These are phyloP conservation scores for Drepanosiphum platanoidis DNA, from an alignment of 2,888 invertebrate species.

Conservation along the genomic window DNA sequence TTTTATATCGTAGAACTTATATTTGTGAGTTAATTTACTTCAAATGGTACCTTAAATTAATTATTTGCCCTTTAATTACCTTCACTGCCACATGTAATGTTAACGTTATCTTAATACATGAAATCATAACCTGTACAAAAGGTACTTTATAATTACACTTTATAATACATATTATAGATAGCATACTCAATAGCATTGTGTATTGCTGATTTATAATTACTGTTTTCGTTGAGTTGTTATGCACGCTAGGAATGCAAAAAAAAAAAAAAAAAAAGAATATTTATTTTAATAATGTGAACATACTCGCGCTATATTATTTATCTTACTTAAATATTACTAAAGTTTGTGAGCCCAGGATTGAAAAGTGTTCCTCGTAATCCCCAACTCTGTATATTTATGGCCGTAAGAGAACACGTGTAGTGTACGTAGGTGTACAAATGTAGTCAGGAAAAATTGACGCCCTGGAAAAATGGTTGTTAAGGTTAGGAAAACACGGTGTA, in stretches of 20 bases:
- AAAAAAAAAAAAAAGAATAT: neutral
- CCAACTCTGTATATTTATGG: neutral
- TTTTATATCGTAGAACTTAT: too few relatives aligned
- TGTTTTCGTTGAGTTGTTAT: too few relatives aligned
- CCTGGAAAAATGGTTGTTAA: neutral
- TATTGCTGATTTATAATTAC: too few relatives aligned
- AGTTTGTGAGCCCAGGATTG: neutral
- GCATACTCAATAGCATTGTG: too few relatives aligned
- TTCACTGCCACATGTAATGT: too few relatives aligned
- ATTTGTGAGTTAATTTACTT: too few relatives aligned
- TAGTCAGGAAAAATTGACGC: neutral
- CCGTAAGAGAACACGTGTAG: neutral
- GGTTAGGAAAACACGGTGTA: neutral
- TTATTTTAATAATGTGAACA: neutral
- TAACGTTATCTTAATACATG: too few relatives aligned
- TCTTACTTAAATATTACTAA: neutral
- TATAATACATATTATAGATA: too few relatives aligned
- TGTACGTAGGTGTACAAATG: neutral
- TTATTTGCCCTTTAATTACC: too few relatives aligned
- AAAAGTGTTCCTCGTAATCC: neutral
- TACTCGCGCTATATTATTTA: neutral
- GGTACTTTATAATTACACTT: too few relatives aligned
- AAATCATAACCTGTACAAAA: too few relatives aligned
- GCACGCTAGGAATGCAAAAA: neutral
- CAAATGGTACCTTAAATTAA: too few relatives aligned